Evolutionary conservation across 2,797 vertebrate species (phyloP).

Genomic region (Sebastes ruberrimus): DNA sequence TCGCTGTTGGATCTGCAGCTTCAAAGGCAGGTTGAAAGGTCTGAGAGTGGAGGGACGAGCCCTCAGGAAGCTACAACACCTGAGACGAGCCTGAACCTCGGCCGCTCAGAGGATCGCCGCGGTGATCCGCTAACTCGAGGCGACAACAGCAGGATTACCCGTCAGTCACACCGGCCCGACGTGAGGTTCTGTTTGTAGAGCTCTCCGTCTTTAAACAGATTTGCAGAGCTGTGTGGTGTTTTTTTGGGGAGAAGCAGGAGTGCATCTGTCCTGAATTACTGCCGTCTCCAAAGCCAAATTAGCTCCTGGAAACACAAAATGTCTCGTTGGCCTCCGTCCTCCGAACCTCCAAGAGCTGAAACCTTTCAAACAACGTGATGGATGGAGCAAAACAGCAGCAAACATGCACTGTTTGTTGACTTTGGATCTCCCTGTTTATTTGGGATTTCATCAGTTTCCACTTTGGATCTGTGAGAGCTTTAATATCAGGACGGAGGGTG

Average conservation of each 20-base stretch:
- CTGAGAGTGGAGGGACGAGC: no score
- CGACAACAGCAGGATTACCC: no score
- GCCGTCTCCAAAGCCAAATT: neutral
- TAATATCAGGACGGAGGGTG: neutral
- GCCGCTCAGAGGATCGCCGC: no score
- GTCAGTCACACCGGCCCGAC: rapidly evolving
- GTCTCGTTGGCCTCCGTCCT: neutral
- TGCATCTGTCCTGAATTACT: slow-evolving; percentile 28
- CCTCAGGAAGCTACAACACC: no score
- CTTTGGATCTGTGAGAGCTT: slow-evolving; percentile 6
- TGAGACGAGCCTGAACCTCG: no score
- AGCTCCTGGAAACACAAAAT: slow-evolving; percentile 33
- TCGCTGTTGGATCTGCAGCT: no score
- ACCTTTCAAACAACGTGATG: slow-evolving; percentile 7
- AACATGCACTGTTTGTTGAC: slow-evolving; percentile 5
- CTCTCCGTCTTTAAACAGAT: no score
- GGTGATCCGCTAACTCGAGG: no score
- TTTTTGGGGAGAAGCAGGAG: neutral
- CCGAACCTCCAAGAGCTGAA: neutral
- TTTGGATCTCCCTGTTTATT: slow-evolving; percentile 24
- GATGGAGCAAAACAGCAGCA: neutral
- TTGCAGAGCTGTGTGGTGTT: neutral
- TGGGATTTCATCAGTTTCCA: slow-evolving; percentile 26
- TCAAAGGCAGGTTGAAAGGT: no score
- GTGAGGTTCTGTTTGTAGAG: no score